Evolutionary conservation across 2,113 vertebrate species (phyloP), one percentile per base, ranked within the genome.

Genomic region (Aix galericulata): DNA sequence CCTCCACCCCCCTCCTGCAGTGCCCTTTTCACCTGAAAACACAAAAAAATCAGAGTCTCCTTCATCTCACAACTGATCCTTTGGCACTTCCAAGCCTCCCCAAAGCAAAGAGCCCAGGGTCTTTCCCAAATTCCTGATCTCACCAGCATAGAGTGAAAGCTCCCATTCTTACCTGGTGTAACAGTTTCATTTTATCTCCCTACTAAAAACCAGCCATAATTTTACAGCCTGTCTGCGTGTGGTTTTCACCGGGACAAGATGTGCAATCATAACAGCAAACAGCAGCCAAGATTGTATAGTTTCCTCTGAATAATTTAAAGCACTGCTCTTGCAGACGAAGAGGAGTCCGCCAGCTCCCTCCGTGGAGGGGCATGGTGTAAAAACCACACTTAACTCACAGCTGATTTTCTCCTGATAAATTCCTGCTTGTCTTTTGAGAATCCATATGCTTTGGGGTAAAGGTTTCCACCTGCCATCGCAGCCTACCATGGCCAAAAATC

Each of bases 271-370:
- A 46, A 66, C 7, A 69, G 68, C 78, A 82, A 82, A 66, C 17
- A 74, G 72, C 62, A 62, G 46, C 67, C 63, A 86, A 44, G 44
- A 17, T 1, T 8, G 16, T 50, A 27, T 2, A 50, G 60, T 38
- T 89, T 52, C 50, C 75, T 31, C 60, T 78, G 21, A 92, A 88
- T 59, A 25, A 84, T n/a, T 72, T 67, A 82, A 78, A 75, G 83
- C n/a, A 3, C 5, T 25, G 23, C 11, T 82, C 31, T 68, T 83
- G 72, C 79, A 79, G 85, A 44, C 75, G 46, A 71, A 66, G 60
- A 81, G 82, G 60, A 55, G 56, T 55, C 86, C 80, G 55, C 50
- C 82, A 69, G 50, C 18, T 59, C 60, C 40, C 59, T 74, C 60
- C 73, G 6, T 0, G 3, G 63, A 86, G 40, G 29, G 68, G 53